Evolutionary conservation across 2,888 invertebrate genomes (phyloP), one percentile per base, ranked within the genome.

Genomic region (Cephus nigrinus): DNA sequence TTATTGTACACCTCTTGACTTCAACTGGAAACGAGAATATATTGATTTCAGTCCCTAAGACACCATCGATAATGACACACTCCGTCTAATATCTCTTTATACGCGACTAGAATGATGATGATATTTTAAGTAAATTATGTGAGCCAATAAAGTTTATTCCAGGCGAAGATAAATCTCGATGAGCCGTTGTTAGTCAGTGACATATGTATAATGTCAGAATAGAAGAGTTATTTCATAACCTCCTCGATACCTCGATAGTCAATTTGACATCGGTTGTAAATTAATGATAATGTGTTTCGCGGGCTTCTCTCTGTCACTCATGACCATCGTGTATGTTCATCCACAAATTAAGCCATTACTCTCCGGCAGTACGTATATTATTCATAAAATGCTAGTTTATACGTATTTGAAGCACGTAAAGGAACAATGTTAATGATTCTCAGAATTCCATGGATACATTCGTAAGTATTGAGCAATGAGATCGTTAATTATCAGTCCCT

Each of bases 201-300:
- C 76, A 73, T 74, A 76, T 74, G 74, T 55, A 55, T 55, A 55
- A 23, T 55, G 55, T 55, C 55, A 74, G 75, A 74, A 75, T 77
- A 82, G 80, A 81, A 82, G 80, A 82, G 82, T 82, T 73, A 86
- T 86, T 86, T 84, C 84, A 85, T 83, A 84, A 82, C 84, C 84
- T 83, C 85, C 79, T 83, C 78, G 80, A 81, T 80, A 80, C 83
- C 80, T 83, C 84, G 83, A 82, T 83, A 86, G 84, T 86, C 85
- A 86, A 86, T 86, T 88, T 85, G 82, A 82, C 80, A 82, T 79
- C 79, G 77, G 84, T 85, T 86, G 87, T 83, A 87, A 87, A 89
- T 88, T 85, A 82, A 86, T 86, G 87, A 80, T 88, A 87, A 88
- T 88, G 30, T 76, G 73, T 76, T 71, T 75, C 12, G 35, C 30